Percentiles rank a stretch among this genome's conserved stretches.
Conservation (phyloP, 2,113 vertebrate species). For the Zosterops hypoxanthus region DNA sequence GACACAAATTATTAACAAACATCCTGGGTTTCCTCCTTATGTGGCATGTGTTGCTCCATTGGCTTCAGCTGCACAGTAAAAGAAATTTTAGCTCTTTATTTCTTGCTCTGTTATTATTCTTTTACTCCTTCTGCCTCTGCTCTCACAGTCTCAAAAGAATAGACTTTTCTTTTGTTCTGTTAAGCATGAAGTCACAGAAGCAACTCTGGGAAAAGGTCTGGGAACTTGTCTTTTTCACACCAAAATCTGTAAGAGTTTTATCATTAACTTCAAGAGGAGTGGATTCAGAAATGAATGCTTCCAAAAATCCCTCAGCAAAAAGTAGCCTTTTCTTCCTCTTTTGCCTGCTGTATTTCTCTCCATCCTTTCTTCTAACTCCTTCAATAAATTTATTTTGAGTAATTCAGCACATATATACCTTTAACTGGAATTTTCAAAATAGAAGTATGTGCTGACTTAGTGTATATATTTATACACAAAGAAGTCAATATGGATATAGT, state of each 20-base stretch:
- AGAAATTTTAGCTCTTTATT: background rate
- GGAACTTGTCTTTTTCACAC: background rate
- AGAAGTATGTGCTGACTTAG: background rate
- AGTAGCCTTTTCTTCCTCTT: background rate
- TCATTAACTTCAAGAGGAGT: background rate
- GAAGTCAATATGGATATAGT: background rate
- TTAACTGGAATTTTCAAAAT: background rate
- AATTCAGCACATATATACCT: background rate
- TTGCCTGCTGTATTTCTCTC: background rate
- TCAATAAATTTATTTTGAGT: background rate
- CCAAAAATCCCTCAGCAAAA: background rate
- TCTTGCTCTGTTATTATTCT: conserved; percentile 8
- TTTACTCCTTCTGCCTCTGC: background rate
- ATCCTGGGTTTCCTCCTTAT: background rate
- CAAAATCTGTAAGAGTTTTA: background rate
- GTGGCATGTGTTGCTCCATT: background rate
- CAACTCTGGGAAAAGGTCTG: background rate
- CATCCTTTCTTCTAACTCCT: background rate
- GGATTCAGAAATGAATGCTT: background rate
- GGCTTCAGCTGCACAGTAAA: background rate
- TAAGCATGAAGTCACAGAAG: conserved; percentile 21
- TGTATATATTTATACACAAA: background rate
- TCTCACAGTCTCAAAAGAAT: background rate
- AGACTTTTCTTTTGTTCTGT: conserved; percentile 10
- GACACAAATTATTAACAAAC: background rate